phyloP scores from a whole-genome alignment of 2,888 invertebrate genomes.

The Chirona hameri region DNA sequence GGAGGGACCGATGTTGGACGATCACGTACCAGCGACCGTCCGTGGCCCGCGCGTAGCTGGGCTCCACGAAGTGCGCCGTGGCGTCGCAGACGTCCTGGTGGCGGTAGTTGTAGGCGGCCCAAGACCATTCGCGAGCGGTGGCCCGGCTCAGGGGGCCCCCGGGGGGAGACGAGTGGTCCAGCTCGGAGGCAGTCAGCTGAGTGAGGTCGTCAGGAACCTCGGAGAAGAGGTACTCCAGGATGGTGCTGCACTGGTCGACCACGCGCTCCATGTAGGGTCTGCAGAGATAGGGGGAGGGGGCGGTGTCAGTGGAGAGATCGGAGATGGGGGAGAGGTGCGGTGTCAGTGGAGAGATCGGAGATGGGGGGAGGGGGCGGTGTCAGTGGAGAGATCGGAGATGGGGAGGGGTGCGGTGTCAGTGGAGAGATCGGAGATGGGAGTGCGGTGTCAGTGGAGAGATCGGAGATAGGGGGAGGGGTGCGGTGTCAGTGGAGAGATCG shows the following conservation, averaged over 20 bases:
- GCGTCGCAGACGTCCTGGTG: slow-evolving; percentile 7
- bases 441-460: too few species aligned
- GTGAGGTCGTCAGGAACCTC: neutral
- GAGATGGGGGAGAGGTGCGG: neutral
- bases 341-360: too few species aligned
- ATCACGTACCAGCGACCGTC: slow-evolving; percentile 8
- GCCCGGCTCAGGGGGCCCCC: neutral
- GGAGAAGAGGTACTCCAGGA: slow-evolving; percentile 8
- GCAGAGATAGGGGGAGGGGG: neutral
- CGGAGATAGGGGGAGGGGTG: too few species aligned
- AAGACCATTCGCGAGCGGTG: neutral
- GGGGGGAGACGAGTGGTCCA: neutral
- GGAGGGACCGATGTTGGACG: neutral
- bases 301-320: neutral
- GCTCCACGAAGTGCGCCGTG: neutral
- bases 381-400: too few species aligned
- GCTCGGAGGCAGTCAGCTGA: neutral
- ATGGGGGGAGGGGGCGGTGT: too few species aligned
- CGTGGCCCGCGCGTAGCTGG: neutral
- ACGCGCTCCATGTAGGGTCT: slow-evolving; percentile 25
- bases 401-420: too few species aligned
- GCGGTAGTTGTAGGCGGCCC: neutral
- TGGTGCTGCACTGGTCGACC: slow-evolving; percentile 1
- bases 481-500: too few species aligned
- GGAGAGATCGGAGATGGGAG: too few species aligned